Conservation (phyloP, 2,797 vertebrate species). For the Staurois parvus region DNA sequence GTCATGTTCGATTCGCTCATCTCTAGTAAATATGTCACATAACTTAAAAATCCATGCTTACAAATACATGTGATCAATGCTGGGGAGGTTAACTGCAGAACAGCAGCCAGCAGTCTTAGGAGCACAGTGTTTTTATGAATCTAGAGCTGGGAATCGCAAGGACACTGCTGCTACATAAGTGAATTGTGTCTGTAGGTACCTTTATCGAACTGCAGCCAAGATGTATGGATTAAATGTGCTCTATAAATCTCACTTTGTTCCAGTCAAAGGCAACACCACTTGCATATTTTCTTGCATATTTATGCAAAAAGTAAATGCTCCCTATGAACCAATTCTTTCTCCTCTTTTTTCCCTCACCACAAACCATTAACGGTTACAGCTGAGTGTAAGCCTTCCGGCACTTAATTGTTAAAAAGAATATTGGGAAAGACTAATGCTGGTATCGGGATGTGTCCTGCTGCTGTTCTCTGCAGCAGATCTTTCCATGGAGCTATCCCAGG, state of each 20-base stretch:
- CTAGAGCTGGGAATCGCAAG: no score
- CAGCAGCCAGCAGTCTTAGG: no score
- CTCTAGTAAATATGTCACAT: no score
- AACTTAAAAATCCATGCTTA: no score
- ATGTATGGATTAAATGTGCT: neutral
- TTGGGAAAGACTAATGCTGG: constrained; percentile 31
- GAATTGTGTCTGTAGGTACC: no score
- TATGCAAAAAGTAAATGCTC: neutral
- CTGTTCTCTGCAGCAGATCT: constrained; percentile 12
- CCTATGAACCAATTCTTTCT: neutral
- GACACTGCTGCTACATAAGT: no score
- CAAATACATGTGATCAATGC: no score
- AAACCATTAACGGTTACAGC: constrained; percentile 7
- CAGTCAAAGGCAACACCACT: constrained; percentile 17
- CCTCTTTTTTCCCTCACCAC: neutral
- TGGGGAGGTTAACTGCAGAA: no score
- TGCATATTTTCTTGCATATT: constrained; percentile 15
- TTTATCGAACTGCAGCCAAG: neutral
- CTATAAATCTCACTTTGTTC: constrained; percentile 26
- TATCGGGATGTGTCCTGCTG: neutral
- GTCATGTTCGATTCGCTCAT: no score
- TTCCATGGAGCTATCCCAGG: neutral
- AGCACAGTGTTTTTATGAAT: no score
- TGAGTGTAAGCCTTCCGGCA: neutral
- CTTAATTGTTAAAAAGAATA: constrained; percentile 37